phyloP scores from a whole-genome alignment of 2,888 invertebrate genomes.

The Serrognathus titanus region DNA sequence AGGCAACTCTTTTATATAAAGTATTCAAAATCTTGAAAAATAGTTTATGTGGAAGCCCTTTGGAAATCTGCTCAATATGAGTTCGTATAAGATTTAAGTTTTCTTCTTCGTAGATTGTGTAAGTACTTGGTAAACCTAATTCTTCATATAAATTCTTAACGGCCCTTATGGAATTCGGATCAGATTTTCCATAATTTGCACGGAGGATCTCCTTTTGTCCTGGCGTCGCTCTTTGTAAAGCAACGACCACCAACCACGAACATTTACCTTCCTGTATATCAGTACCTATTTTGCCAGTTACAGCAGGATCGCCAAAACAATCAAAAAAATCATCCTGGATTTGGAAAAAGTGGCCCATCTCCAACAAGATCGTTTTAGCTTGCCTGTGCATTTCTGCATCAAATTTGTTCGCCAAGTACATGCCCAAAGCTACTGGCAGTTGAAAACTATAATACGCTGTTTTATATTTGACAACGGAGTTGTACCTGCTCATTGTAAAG shows the following conservation, averaged over 20 bases:
- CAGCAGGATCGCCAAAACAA: conserved; percentile 80
- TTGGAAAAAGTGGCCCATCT: conserved; percentile 96
- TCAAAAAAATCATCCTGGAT: conserved; percentile 91
- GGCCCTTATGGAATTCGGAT: conserved; percentile 62
- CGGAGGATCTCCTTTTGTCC: conserved; percentile 70
- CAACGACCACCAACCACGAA: conserved; percentile 89
- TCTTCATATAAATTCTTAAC: conserved; percentile 77
- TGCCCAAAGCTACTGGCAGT: conserved; percentile 79
- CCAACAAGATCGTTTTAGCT: conserved; percentile 74
- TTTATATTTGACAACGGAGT: conserved; percentile 81
- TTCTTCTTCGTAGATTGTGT: conserved; percentile 77
- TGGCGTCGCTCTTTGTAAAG: conserved; percentile 72
- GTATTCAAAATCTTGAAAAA: conserved; percentile 80
- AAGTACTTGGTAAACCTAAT: conserved; percentile 71
- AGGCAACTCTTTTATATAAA: conserved; percentile 64
- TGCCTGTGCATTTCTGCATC: conserved; percentile 75
- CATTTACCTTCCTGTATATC: conserved; percentile 97
- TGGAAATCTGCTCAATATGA: conserved; percentile 80
- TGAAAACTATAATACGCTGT: conserved; percentile 88
- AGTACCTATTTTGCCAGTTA: conserved; percentile 86
- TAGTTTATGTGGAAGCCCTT: conserved; percentile 74
- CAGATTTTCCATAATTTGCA: conserved; percentile 69
- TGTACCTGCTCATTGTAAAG: conserved; percentile 79
- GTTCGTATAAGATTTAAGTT: conserved; percentile 79
- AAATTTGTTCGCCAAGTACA: conserved; percentile 71